phyloP scores from a whole-genome alignment of 2,888 invertebrate genomes.

The Melanotus villosus region DNA sequence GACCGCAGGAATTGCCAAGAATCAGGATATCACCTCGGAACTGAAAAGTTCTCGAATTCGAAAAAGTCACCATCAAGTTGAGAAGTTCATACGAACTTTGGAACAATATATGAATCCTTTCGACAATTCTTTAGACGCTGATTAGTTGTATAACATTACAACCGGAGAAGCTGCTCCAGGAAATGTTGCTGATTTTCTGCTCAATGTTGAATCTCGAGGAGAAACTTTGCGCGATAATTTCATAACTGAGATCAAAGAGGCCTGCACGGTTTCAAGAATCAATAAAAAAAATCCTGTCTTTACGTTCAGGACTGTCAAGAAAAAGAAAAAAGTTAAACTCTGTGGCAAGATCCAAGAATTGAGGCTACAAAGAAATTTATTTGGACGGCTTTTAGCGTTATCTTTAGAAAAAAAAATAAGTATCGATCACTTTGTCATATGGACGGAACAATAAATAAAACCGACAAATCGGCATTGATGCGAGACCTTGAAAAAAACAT shows the following conservation, averaged over 20 bases:
- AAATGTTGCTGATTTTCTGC: constrained; percentile 44
- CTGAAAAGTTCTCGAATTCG: neutral
- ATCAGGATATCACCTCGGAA: neutral
- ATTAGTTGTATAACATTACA: constrained; percentile 13
- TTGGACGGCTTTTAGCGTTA: constrained; percentile 53
- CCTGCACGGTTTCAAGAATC: constrained; percentile 41
- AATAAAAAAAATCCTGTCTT: constrained; percentile 15
- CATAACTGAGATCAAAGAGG: constrained; percentile 41
- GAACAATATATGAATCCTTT: neutral
- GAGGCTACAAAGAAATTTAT: constrained; percentile 55
- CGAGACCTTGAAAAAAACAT: no score
- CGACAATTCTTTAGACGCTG: neutral
- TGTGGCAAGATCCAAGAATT: constrained; percentile 55
- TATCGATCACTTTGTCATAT: neutral
- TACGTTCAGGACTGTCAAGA: constrained; percentile 30
- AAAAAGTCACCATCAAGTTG: neutral
- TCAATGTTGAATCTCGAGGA: constrained; percentile 43
- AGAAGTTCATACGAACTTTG: neutral
- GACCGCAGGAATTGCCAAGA: neutral
- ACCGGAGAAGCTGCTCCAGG: constrained; percentile 42
- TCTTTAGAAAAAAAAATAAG: neutral
- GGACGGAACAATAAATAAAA: no score
- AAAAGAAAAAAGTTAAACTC: constrained; percentile 49
- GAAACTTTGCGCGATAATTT: constrained; percentile 30
- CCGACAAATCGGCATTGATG: no score